These are phyloP conservation scores for Catharus bicknelli DNA, from an alignment of 2,113 vertebrate genomes.

Conservation along the genomic window DNA sequence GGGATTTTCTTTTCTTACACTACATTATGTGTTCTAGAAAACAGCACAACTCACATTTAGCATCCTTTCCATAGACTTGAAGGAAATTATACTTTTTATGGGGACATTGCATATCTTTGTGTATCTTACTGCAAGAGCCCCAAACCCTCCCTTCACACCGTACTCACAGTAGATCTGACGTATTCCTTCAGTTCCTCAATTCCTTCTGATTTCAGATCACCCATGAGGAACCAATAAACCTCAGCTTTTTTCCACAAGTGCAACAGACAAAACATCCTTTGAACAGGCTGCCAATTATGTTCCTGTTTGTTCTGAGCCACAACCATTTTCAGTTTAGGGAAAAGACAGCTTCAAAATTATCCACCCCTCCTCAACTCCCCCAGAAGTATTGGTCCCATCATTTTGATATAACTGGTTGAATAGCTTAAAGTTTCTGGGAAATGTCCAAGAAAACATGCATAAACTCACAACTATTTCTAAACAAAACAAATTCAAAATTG, in stretches of 20 bases:
- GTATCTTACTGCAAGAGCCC: too few species aligned
- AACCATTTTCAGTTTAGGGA: neutral
- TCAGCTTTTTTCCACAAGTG: neutral
- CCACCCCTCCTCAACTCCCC: rapidly evolving
- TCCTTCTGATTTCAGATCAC: neutral
- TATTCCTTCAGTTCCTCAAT: neutral
- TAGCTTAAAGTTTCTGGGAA: neutral
- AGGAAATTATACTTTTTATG: neutral
- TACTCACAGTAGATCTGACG: rapidly evolving
- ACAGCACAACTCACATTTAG: neutral
- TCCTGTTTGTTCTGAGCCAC: neutral
- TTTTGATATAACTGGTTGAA: neutral
- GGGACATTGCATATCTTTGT: neutral
- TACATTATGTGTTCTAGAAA: neutral
- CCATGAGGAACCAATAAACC: neutral
- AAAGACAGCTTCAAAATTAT: neutral
- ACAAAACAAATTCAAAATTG: neutral
- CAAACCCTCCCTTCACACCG: neutral
- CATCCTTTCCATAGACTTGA: neutral
- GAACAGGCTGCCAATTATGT: neutral
- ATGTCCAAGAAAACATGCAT: neutral
- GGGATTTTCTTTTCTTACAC: neutral
- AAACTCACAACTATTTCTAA: neutral
- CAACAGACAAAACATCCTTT: neutral
- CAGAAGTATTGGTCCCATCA: neutral